Base-by-base conservation (phyloP, 2,888 invertebrate genomes). In the Cremastobaeus sp. region DNA sequence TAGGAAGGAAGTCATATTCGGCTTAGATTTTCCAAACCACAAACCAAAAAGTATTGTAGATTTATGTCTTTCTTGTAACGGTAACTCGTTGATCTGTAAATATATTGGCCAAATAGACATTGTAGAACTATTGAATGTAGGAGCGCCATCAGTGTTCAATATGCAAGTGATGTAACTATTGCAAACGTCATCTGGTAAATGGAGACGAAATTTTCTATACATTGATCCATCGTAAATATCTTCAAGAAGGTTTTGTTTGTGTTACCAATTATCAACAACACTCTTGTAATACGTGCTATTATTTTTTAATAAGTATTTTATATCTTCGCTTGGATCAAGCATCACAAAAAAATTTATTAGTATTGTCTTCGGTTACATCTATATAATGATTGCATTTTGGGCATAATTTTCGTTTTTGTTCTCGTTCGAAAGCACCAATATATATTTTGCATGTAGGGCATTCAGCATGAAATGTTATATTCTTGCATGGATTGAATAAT, bases 91-190 rank as follows among this genome's bases (percentile, higher is more conserved):
- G 12, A 17, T 25, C 25, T 12, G 25, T 12, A 5, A 25, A 25
- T 43, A 2, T 15, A 17, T 43, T 43, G 43, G 43, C 43, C 43
- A 43, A 25, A 43, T 43, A 14, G 43, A 21, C 17, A 43, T 17
- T 25, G 25, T 12, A 2, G 43, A 43, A 8, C 25, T 43, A 0
- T 25, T 12, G 14, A 43, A 43, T 43, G 43, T 25, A 25, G 25
- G 25, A 8, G 25, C 25, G 8, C 25, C 25, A 25, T 25, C 25
- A 6, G 25, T 25, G 8, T 43, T 43, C 0, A 43, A 43, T 11
- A 25, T 43, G 11, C 43, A 43, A 5, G 43, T 43, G 8, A 43
- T 14, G 12, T 43, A 25, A 1, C 8, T 21, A 12, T 25, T 43
- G 11, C 25, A 6, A 6, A 25, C 15, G 4, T 25, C 8, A 6